Base-by-base conservation (phyloP, 2,113 vertebrate species). In the Mixornis gularis region DNA sequence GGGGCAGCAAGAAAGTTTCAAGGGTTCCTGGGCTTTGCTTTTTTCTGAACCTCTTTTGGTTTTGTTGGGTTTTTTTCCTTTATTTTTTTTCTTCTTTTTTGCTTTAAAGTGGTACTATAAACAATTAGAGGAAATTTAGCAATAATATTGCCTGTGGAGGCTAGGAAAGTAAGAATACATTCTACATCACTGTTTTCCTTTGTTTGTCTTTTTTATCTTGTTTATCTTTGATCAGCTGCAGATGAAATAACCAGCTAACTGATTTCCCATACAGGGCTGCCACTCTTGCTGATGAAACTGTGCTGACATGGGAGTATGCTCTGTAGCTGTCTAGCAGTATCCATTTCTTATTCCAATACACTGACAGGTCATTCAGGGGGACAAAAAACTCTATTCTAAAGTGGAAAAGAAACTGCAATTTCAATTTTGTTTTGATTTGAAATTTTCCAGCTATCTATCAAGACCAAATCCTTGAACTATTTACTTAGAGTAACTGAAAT, bases 401-500 rank as follows among this genome's bases (percentile, higher is more conserved):
- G 84, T 64, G 72, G 74, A 84, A 96, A 89, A 93, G 88, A 82
- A 93, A 90, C 73, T 79, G 70, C 91, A 71, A 12, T 96, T 95
- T 94, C 94, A 90, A 93, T 95, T 96, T 96, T 95, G 90, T 95
- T 96, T 97, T 94, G 91, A 94, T 94, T 92, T 91, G 51, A 95
- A 96, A 95, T 73, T 95, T 97, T 94, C 44, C 81, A 95, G 83
- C 85, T 96, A 93, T 71, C 91, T 95, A 95, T 96, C 91, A 94
- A 95, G 81, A 95, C 88, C 85, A 97, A 97, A 97, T 97, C 96
- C 94, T 95, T 94, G 70, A 95, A 95, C 93, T 97, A 94, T 98
- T 98, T 98, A 97, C 97, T 97, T 92, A 97, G 96, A 95, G 91
- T 95, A 97, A 97, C 88, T 96, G 95, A 97, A 97, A 97, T 97